Evolutionary conservation across 2,797 vertebrate genomes (phyloP).

Genomic region (Pseudotriccus pelzelni): DNA sequence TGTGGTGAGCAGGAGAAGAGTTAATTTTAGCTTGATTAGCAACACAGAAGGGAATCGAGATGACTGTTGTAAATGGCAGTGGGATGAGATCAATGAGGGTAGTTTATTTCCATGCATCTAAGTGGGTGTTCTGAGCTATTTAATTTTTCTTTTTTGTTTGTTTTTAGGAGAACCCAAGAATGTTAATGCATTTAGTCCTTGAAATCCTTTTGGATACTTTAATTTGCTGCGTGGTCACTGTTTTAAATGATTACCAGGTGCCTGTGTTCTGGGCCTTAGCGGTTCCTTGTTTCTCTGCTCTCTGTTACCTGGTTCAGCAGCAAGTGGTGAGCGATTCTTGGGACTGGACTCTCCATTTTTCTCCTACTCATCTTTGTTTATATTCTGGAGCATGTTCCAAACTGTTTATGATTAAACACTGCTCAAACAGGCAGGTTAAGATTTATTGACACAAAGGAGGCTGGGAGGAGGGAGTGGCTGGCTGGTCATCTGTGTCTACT

Average conservation of each 20-base stretch:
- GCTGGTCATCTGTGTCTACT: not conserved
- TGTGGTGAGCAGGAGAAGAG: not conserved
- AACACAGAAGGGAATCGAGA: constrained; percentile 23
- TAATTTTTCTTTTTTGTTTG: not conserved
- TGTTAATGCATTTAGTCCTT: not conserved
- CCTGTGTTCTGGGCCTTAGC: not conserved
- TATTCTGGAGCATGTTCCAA: constrained; percentile 1
- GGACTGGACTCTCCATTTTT: not conserved
- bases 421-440: constrained; percentile 47
- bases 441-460: constrained; percentile 48
- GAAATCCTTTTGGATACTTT: not conserved
- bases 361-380: constrained; percentile 12
- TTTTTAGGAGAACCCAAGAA: constrained; percentile 8
- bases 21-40: constrained; percentile 23
- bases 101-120: constrained; percentile 43
- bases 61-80: constrained; percentile 24
- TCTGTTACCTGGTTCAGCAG: not conserved
- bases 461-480: constrained; percentile 12
- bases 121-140: constrained; percentile 46
- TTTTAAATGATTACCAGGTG: not conserved
- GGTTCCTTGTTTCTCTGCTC: not conserved
- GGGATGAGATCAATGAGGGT: constrained; percentile 43
- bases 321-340: not conserved
- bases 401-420: constrained; percentile 71
- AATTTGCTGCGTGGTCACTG: not conserved